Base-by-base conservation (phyloP, 1,140 invertebrate species). In the Vanessa atalanta region DNA sequence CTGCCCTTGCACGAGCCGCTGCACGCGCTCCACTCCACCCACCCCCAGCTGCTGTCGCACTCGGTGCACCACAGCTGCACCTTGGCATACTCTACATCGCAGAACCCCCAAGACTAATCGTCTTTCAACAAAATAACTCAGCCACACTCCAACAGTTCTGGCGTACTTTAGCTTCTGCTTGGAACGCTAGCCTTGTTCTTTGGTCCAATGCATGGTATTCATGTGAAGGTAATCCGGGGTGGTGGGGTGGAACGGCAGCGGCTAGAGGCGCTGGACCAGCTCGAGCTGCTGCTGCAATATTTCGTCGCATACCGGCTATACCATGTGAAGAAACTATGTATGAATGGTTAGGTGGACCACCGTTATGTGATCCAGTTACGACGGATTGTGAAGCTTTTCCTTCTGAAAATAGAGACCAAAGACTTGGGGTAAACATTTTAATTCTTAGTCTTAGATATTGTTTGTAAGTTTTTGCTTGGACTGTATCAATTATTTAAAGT, bases 51-150 rank as follows among this genome's bases (percentile, higher is more conserved):
- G 93, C 93, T 31, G 86, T 93, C 11, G 93, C 92, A 0, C 83
- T 93, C 0, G 93, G 93, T 13, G 88, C 90, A 0, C 93, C 93
- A 11, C 88, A 93, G 61, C 82, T 93, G 2, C 90, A 92, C 67
- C 87, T 93, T 3, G 93, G 93, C 26, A 82, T 93, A 1, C 85
- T 93, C 9, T 91, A 87, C 76, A 80, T 93, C 43, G 78, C 85
- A 8, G 83, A 91, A 55, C 86, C 89, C 2, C 80, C 85, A 0
- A 80, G 83, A 60, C 85, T 92, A 51, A 83, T 90, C 48, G 81
- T 92, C 55, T 92, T 92, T 63, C 90, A 92, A 70, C 89, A 90
- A 69, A 92, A 92, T 72, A 92, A 91, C 65, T 87, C 90, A 9
- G 83, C 83, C 8, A 78, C 84, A 0, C 76, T 92, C 13, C 85